A percentile compares a stretch with the other conserved stretches of the same genome.
These are phyloP conservation scores for Trachymyrmex cornetzi DNA, from an alignment of 1,140 invertebrate species.

Conservation along the genomic window DNA sequence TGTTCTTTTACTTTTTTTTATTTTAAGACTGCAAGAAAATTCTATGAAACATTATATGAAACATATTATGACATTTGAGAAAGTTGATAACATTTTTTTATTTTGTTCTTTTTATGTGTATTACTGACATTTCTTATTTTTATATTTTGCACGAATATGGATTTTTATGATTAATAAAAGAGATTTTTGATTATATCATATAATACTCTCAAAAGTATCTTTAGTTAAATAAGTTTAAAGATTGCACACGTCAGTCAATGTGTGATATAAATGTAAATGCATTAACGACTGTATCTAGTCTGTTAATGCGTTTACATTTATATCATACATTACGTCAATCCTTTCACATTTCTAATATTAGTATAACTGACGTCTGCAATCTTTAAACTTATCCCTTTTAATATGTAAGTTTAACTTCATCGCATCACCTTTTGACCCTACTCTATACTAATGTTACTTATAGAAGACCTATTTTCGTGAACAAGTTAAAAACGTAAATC, in stretches of 20 bases:
- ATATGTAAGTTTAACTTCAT: conserved; percentile 3
- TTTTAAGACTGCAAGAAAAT: conserved; percentile 3
- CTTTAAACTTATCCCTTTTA: conserved; percentile 19
- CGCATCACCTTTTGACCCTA: conserved; percentile 36
- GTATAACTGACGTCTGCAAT: neutral
- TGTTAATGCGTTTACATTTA: neutral
- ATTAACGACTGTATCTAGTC: neutral
- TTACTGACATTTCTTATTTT: neutral
- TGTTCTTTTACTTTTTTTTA: neutral
- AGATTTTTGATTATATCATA: neutral
- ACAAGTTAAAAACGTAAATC: conserved; percentile 32
- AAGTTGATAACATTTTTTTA: neutral
- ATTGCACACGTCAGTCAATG: no score
- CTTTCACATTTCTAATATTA: conserved; percentile 19
- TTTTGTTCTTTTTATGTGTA: neutral
- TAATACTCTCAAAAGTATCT: neutral
- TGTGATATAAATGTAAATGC: no score
- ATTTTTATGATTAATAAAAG: conserved; percentile 1
- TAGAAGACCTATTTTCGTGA: conserved; percentile 12
- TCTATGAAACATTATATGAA: neutral
- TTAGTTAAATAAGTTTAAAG: no score
- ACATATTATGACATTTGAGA: neutral
- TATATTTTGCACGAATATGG: neutral
- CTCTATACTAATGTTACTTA: neutral
- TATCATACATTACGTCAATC: neutral